Percentiles rank a stretch among this genome's conserved stretches.
These are phyloP conservation scores for Enteromius argenteus DNA, from an alignment of 2,797 vertebrate species.

Conservation along the genomic window DNA sequence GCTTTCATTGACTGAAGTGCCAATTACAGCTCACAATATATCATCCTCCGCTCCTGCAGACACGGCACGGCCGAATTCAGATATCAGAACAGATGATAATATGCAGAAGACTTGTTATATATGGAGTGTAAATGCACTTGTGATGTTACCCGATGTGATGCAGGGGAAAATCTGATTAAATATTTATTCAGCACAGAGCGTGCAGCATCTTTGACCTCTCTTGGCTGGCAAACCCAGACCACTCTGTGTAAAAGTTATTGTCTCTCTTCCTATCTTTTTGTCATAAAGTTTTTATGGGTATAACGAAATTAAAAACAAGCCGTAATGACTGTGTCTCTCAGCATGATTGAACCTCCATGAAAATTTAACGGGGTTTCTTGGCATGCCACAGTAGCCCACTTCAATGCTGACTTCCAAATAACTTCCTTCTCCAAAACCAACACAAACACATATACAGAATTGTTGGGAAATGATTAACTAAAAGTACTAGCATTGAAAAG, in stretches of 20 bases:
- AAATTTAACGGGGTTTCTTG: conserved; percentile 40
- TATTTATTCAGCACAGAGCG: conserved; percentile 25
- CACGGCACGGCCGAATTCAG: conserved; percentile 41
- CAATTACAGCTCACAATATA: conserved; percentile 61
- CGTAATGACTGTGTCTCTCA: conserved; percentile 24
- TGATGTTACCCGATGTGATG: conserved; percentile 25
- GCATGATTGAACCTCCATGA: conserved; percentile 40
- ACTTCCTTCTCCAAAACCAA: conserved; percentile 14
- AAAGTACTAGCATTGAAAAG: background rate
- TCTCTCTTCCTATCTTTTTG: conserved; percentile 11
- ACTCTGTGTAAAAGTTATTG: conserved; percentile 34
- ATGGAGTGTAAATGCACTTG: conserved; percentile 34
- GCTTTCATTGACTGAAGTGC: conserved; percentile 60
- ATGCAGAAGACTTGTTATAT: conserved; percentile 18
- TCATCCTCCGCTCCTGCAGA: conserved; percentile 41
- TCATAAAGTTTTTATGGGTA: conserved; percentile 46
- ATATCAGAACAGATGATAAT: conserved; percentile 45
- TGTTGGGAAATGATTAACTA: background rate
- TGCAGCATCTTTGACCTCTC: conserved; percentile 30
- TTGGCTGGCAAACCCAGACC: conserved; percentile 25
- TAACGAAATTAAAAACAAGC: conserved; percentile 35
- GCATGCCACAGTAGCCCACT: conserved; percentile 17
- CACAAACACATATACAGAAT: background rate
- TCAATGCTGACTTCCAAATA: background rate
- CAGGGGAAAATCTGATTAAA: conserved; percentile 29